Percentiles rank a stretch among this genome's conserved stretches.
phyloP scores from a whole-genome alignment of 2,113 vertebrate species.

The Urocolius indicus region DNA sequence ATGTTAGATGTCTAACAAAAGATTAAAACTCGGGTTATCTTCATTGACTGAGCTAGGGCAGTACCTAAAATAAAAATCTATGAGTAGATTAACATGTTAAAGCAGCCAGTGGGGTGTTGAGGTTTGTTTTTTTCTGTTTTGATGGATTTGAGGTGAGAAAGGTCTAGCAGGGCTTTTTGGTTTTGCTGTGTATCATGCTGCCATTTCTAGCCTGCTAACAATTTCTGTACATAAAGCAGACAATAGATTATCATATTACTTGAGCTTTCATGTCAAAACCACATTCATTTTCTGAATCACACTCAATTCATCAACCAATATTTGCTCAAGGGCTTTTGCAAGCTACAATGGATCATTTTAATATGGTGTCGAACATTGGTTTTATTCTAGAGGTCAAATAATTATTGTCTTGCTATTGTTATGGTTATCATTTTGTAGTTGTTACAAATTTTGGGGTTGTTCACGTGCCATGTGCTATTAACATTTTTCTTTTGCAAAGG shows the following conservation, averaged over 20 bases:
- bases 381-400: constrained; percentile 48
- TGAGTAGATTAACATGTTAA: constrained; percentile 71
- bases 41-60: constrained; percentile 70
- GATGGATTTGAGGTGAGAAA: constrained; percentile 7
- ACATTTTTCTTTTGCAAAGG: neutral
- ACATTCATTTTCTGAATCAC: constrained; percentile 63
- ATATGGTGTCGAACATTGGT: constrained; percentile 29
- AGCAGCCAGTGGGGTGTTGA: neutral
- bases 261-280: constrained; percentile 63
- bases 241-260: constrained; percentile 53
- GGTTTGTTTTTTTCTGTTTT: neutral
- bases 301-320: constrained; percentile 63
- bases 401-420: constrained; percentile 58
- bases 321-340: constrained; percentile 61
- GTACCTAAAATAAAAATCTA: constrained; percentile 75
- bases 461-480: neutral
- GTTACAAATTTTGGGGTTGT: neutral
- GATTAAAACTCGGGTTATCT: constrained; percentile 77
- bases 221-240: constrained; percentile 65
- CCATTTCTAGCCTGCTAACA: constrained; percentile 43
- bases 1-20: constrained; percentile 73
- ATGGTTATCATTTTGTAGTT: constrained; percentile 10
- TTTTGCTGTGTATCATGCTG: constrained; percentile 49
- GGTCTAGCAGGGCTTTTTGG: neutral
- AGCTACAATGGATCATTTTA: constrained; percentile 52